Evolutionary conservation across 2,888 invertebrate genomes (phyloP), one percentile per base, ranked within the genome.

Genomic region (Ceriagrion tenellum): DNA sequence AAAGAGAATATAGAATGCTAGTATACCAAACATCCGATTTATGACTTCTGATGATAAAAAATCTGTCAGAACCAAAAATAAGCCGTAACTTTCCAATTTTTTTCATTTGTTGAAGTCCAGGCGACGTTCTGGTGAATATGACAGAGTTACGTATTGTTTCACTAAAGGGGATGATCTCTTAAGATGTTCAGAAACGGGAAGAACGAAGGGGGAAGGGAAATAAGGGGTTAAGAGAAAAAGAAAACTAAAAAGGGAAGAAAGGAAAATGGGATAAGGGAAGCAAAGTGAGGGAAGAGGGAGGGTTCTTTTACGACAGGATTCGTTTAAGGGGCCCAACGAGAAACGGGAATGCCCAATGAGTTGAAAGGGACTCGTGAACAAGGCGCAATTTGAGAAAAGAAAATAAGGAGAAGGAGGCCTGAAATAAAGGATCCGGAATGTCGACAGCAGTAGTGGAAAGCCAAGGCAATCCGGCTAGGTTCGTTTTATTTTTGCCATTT

Each of bases 251-350:
- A 69, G 16, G 35, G 18, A 81, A 35, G 26, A 35, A 35, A 81
- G 81, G 81, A n/a, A 81, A 81, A 81, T 81, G 35, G 81, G 13
- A 81, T 81, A 18, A 35, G 35, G 30, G 30, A 35, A 81, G 81
- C 35, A 35, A 35, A 35, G 81, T 30, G 81, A 35, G 35, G 81
- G 35, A 16, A 26, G 81, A 35, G 26, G n/a, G 81, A 26, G 81
- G 35, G 81, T 30, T 81, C 81, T 81, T 81, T 81, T 81, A 81
- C 81, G 81, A 81, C 81, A 35, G 81, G 81, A 81, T 81, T 35
- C 81, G 81, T 81, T 81, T 81, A 81, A 81, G 81, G 69, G 69
- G 26, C 26, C 47, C 69, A n/a, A 26, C 26, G 69, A 81, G 35
- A 35, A 35, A 81, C 81, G 81, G 81, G 81, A 81, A 81, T 81